Evolutionary conservation across 2,888 invertebrate genomes (phyloP).

Genomic region (Molorchus minor): DNA sequence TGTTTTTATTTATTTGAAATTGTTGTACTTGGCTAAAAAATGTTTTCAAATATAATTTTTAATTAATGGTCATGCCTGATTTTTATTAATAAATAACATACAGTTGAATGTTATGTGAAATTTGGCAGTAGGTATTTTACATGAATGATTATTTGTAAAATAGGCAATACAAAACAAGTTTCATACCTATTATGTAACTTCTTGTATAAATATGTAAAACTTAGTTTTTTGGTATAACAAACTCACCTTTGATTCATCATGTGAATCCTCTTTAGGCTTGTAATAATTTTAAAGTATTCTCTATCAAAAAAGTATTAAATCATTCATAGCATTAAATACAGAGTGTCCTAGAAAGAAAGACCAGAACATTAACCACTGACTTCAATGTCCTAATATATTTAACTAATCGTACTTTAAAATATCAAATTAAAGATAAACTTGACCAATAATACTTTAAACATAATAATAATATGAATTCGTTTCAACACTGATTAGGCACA

Average conservation of each 20-base stretch:
- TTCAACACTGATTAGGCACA: too few species aligned
- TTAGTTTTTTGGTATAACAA: constrained; percentile 24
- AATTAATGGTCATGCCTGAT: too few species aligned
- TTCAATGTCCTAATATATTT: too few species aligned
- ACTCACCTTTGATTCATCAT: constrained; percentile 50
- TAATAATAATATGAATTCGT: too few species aligned
- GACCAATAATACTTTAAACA: too few species aligned
- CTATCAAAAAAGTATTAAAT: constrained; percentile 19
- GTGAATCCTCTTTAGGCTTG: constrained; percentile 50
- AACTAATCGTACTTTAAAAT: neutral
- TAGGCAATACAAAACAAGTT: constrained; percentile 16
- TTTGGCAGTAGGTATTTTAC: neutral
- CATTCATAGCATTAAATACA: too few species aligned
- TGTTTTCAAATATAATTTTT: too few species aligned
- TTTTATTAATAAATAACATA: too few species aligned
- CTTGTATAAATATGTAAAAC: constrained; percentile 8
- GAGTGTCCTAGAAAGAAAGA: too few species aligned
- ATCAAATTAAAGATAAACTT: too few species aligned
- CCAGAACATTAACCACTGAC: too few species aligned
- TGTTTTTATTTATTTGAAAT: neutral
- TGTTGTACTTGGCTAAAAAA: neutral
- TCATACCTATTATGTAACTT: constrained; percentile 2
- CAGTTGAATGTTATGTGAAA: too few species aligned
- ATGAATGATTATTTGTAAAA: constrained; percentile 10
- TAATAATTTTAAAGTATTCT: constrained; percentile 46